Percentiles rank a stretch among this genome's conserved stretches.
Evolutionary conservation across 2,888 invertebrate species (phyloP).

Genomic region (Drosophila algonquin): DNA sequence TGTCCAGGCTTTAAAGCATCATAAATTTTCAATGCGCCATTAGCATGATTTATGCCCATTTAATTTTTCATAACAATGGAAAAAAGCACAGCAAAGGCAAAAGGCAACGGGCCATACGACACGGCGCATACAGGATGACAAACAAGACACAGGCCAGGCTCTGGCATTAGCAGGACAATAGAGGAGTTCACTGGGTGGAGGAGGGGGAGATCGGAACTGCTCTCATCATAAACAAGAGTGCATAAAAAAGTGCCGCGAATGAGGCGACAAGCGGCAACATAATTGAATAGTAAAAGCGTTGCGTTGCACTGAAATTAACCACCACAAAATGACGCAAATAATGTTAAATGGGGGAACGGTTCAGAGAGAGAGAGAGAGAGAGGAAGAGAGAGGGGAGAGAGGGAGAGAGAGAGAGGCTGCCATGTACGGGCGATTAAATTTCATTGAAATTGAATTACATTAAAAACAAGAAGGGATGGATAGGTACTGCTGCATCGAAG

Average conservation of each 20-base stretch:
- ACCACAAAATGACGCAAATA: conserved; percentile 80
- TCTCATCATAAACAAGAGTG: conserved; percentile 60
- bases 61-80: conserved; percentile 79
- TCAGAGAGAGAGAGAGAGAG: neutral
- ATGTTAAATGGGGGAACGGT: conserved; percentile 55
- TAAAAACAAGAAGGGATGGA: conserved; percentile 67
- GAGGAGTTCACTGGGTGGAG: conserved; percentile 1
- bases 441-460: conserved; percentile 80
- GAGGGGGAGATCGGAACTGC: conserved; percentile 6
- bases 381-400: neutral
- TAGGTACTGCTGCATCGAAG: conserved; percentile 25
- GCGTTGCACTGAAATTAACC: conserved; percentile 77
- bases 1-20: conserved; percentile 70
- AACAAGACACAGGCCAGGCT: conserved; percentile 27
- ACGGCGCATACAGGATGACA: conserved; percentile 30
- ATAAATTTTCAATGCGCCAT: conserved; percentile 80
- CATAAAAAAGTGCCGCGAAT: conserved; percentile 72
- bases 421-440: conserved; percentile 76
- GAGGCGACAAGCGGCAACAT: conserved; percentile 62
- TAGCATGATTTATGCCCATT: conserved; percentile 80
- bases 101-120: conserved; percentile 40
- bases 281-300: conserved; percentile 78
- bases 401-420: conserved; percentile 2
- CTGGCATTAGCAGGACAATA: conserved; percentile 50
- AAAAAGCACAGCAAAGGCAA: conserved; percentile 46